These are phyloP conservation scores for Phyllotis vaccarum DNA, from an alignment of 2,797 vertebrate genomes.

Conservation along the genomic window DNA sequence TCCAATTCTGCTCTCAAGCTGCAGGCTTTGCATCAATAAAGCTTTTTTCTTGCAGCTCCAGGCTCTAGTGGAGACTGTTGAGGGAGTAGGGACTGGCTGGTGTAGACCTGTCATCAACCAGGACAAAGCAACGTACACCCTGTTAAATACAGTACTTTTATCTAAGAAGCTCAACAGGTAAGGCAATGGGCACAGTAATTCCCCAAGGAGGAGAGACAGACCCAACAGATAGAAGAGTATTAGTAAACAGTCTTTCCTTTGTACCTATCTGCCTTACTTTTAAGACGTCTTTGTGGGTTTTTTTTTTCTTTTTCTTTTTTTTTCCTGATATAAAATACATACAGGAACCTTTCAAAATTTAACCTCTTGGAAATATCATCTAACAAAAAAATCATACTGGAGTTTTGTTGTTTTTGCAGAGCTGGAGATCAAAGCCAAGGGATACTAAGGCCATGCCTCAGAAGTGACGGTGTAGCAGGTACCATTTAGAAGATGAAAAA, in stretches of 20 bases:
- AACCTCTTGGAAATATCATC: not conserved
- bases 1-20: not conserved
- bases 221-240: conserved; percentile 16
- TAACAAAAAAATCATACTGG: conserved; percentile 8
- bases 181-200: not conserved
- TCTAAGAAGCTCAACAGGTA: conserved; percentile 1
- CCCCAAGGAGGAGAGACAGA: not conserved
- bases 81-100: not conserved
- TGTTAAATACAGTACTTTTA: not conserved
- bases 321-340: conserved; percentile 9
- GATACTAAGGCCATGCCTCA: not conserved
- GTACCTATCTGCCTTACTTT: conserved; percentile 32
- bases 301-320: not conserved
- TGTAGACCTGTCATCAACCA: not conserved
- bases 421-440: not conserved
- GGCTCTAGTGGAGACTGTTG: not conserved
- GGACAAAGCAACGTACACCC: not conserved
- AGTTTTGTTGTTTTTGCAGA: not conserved
- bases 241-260: conserved; percentile 10
- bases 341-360: conserved; percentile 1
- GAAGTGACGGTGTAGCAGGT: not conserved
- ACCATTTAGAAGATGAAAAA: not conserved
- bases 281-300: not conserved
- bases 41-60: not conserved
- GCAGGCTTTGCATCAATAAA: not conserved